Evolutionary conservation across 1,140 invertebrate genomes (phyloP).

Genomic region (Pectinophora gossypiella): DNA sequence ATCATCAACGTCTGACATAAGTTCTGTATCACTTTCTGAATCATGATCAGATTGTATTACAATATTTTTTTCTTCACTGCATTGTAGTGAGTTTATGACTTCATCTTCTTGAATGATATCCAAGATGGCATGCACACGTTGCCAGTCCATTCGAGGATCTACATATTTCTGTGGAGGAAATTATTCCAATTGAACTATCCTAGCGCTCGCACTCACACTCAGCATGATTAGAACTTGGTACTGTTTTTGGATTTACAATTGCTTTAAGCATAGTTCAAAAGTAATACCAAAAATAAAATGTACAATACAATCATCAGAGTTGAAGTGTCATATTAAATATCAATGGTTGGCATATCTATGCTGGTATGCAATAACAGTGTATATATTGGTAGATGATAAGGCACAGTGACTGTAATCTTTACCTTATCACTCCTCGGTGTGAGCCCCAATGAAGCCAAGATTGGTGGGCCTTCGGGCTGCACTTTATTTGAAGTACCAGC

Average conservation of each 20-base stretch:
- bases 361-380: conserved; percentile 18
- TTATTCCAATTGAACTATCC: conserved; percentile 68
- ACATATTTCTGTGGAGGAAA: conserved; percentile 72
- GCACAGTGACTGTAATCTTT: conserved; percentile 41
- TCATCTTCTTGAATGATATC: conserved; percentile 68
- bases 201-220: conserved; percentile 15
- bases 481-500: conserved; percentile 41
- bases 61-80: conserved; percentile 56
- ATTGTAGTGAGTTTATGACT: conserved; percentile 61
- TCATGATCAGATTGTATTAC: conserved; percentile 62
- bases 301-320: conserved; percentile 7
- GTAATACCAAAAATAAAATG: conserved; percentile 2
- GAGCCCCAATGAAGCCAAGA: conserved; percentile 71
- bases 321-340: conserved; percentile 34
- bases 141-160: conserved; percentile 72
- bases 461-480: conserved; percentile 71
- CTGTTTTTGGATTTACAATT: no score
- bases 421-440: conserved; percentile 75
- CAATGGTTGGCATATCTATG: conserved; percentile 7
- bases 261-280: no score
- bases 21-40: conserved; percentile 57
- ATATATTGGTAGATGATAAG: conserved; percentile 34
- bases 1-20: conserved; percentile 36
- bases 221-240: neutral
- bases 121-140: conserved; percentile 69